Base-by-base conservation (phyloP, 2,113 vertebrate genomes). In the Trichechus manatus region DNA sequence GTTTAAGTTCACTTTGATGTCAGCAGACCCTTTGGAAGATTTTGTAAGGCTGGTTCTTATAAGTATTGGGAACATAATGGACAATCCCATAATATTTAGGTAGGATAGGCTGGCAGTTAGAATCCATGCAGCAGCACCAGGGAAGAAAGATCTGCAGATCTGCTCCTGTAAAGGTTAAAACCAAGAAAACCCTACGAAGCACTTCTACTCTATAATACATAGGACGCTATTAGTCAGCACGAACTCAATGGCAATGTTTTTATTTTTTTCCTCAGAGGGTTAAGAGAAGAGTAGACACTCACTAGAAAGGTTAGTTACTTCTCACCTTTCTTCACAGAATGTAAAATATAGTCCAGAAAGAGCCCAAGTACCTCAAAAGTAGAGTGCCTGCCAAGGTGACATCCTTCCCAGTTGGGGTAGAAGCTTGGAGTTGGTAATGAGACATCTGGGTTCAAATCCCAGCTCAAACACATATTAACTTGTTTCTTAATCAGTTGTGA, bases 401-500 rank as follows among this genome's bases (percentile, higher is more conserved):
- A 93, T 13, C 31, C 9, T 77, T 9, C 5, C 47, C 6, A 79
- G 20, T 72, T 79, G 56, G 29, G 20, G 31, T 80, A 72, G 92
- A 95, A 31, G 3, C 20, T 23, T 77, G 27, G 64, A 20, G 6
- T 85, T 36, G 81, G 29, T 64, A 74, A 83, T 47, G 25, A 91
- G 68, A 39, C 61, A 85, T 87, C 50, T 39, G 14, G 25, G 53
- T 81, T 96, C 53, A 91, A 74, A 94, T 78, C 4, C 4, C 20
- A 85, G 20, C 68, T 91, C 6, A 63, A 61, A 59, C 42, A 33
- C 39, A 6, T 64, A 15, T 50, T 19, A 82, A 4, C 27, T 33
- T 33, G n/a, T 29, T 91, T 93, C n/a, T 50, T 86, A 85, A 68
- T 72, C 70, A 81, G 36, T 13, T 82, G 47, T 88, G 29, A 89